Percentiles rank a stretch among this genome's conserved stretches.
These are phyloP conservation scores for Coregonus clupeaformis DNA, from an alignment of 2,113 vertebrate species.

Conservation along the genomic window DNA sequence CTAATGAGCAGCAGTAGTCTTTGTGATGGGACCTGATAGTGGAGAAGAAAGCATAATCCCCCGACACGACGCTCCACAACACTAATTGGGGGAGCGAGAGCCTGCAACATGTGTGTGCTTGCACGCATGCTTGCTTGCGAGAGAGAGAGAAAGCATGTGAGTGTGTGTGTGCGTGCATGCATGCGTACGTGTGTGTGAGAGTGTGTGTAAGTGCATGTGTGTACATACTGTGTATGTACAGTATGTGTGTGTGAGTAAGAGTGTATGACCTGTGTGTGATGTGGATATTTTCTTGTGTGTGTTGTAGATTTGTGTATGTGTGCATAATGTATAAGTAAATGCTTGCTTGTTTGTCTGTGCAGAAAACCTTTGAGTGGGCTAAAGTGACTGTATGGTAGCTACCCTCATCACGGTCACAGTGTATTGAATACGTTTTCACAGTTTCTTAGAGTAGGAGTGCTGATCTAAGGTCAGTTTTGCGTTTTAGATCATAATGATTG, in stretches of 20 bases:
- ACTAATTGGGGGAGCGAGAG: constrained; percentile 78
- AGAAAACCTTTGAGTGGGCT: too few species aligned
- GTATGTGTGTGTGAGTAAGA: not conserved
- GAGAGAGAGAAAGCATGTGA: constrained; percentile 37
- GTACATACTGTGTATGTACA: constrained; percentile 1
- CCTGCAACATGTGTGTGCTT: constrained; percentile 60
- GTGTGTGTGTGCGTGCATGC: constrained; percentile 26
- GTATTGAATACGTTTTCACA: too few species aligned
- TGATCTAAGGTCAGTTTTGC: too few species aligned
- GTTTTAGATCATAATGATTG: too few species aligned
- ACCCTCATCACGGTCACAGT: too few species aligned
- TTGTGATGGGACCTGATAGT: constrained; percentile 83
- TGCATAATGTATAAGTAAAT: not conserved
- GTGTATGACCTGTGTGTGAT: not conserved
- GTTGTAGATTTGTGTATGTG: constrained; percentile 19
- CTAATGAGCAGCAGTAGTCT: constrained; percentile 76
- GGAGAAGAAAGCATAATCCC: constrained; percentile 81
- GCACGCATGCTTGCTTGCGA: constrained; percentile 25
- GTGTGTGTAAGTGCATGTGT: constrained; percentile 45
- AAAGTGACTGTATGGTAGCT: too few species aligned
- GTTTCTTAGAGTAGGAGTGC: too few species aligned
- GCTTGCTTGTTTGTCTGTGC: too few species aligned
- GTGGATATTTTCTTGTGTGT: constrained; percentile 21
- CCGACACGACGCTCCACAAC: constrained; percentile 78
- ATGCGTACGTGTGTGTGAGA: constrained; percentile 40